Percentiles rank a stretch among this genome's conserved stretches.
Conservation (phyloP, 2,113 vertebrate genomes). For the Nycticorax nycticorax region DNA sequence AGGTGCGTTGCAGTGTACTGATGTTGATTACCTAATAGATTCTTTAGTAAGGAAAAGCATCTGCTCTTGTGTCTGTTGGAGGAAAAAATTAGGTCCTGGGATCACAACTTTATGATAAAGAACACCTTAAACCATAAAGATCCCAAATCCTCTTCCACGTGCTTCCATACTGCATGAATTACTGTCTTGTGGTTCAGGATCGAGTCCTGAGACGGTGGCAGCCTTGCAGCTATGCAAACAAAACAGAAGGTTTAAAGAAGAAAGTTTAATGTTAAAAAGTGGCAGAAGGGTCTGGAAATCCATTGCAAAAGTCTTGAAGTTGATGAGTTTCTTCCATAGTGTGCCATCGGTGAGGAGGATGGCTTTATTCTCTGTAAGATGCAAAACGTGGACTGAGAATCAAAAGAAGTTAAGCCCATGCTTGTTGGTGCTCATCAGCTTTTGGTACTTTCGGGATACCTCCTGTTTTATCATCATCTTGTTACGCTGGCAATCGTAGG, state of each 20-base stretch:
- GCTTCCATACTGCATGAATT: not conserved
- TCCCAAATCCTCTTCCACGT: not conserved
- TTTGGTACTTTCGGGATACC: not conserved
- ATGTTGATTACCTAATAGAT: not conserved
- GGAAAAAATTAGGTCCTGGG: not conserved
- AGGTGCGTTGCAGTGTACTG: not conserved
- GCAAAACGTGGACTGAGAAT: not conserved
- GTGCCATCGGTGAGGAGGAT: not conserved
- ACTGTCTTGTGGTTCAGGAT: not conserved
- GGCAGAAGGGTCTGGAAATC: not conserved
- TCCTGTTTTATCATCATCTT: not conserved
- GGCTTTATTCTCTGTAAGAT: not conserved
- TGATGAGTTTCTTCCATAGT: not conserved
- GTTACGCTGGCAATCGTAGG: not conserved
- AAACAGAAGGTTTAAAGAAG: not conserved
- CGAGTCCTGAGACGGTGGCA: not conserved
- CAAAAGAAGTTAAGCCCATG: not conserved
- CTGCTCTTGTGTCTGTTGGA: not conserved
- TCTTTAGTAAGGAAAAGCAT: not conserved
- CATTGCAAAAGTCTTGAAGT: not conserved
- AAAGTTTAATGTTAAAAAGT: not conserved
- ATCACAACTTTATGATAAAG: not conserved
- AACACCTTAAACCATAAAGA: rapidly evolving
- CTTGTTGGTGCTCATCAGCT: not conserved
- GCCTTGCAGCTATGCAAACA: not conserved